Evolutionary conservation across 2,113 vertebrate genomes (phyloP), one percentile per base, ranked within the genome.

Genomic region (Corythornis cristatus): DNA sequence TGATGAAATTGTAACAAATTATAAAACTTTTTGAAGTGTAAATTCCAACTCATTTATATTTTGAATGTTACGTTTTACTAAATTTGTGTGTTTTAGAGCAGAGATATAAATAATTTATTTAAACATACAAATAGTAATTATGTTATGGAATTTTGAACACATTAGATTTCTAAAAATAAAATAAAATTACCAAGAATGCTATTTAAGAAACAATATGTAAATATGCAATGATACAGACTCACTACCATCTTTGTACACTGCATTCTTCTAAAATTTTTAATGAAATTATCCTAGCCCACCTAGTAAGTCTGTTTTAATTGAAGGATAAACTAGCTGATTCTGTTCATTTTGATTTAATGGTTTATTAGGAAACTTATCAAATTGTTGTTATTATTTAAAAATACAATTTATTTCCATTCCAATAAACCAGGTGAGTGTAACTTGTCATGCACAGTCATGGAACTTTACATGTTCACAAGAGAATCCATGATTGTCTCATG

Each of bases 151-250:
- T 51, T 85, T 9, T 74, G 58, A 82, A 43, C 29, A 11, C 3
- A 80, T 45, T 70, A 12, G 5, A 11, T 60, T 29, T 33, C 5
- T 58, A 23, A 67, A 74, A 48, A 70, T 19, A 12, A 21, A 22
- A 50, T 33, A 8, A 3, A 26, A 31, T n/a, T 42, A 7, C 3
- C 66, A 6, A 5, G 12, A 12, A 33, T 58, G 1, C 0, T 57
- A 9, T 81, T 78, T 37, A 66, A 66, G 16, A 29, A 83, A 57
- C 2, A 17, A 31, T 28, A 45, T 16, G 16, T 23, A 77, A 80
- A 71, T 23, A 51, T 40, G 6, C 7, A 2, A 46, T 3, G 15
- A 33, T 31, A 66, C 48, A 62, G 15, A 35, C 11, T 70, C 3
- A 66, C 4, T 68, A 11, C 12, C 0, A 15, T 29, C 88, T 88